phyloP scores from a whole-genome alignment of 2,888 invertebrate species.

The Coleophora flavipennella region DNA sequence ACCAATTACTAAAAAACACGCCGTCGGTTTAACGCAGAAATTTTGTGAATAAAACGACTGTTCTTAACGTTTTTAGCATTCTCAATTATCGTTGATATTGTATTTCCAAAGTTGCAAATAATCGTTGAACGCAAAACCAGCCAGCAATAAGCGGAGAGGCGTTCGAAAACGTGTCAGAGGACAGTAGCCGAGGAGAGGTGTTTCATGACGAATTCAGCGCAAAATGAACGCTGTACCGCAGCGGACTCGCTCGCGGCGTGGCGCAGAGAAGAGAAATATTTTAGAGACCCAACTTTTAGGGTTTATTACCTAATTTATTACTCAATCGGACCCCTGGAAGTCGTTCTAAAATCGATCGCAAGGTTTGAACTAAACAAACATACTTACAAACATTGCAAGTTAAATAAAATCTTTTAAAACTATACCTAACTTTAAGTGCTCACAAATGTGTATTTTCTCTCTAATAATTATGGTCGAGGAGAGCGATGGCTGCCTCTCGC shows the following conservation, averaged over 20 bases:
- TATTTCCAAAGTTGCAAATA: background rate
- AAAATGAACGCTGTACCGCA: conserved; percentile 24
- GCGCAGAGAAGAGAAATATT: conserved; percentile 8
- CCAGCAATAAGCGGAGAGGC: background rate
- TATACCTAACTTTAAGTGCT: no score
- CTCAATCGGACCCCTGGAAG: no score
- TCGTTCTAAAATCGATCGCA: no score
- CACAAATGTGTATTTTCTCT: no score
- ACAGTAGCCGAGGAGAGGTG: conserved; percentile 16
- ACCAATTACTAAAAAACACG: background rate
- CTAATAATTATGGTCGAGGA: no score
- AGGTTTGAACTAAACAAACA: no score
- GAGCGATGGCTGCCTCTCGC: no score
- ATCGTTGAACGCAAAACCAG: background rate
- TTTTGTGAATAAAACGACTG: conserved; percentile 5
- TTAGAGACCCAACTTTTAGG: conserved; percentile 4
- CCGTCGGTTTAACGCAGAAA: background rate
- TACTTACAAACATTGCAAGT: no score
- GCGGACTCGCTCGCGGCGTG: conserved; percentile 18
- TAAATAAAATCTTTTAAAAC: no score
- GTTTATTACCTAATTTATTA: conserved; percentile 2
- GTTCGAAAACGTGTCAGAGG: conserved; percentile 7
- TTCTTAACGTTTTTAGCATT: no score
- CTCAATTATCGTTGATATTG: conserved; percentile 1
- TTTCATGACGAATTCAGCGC: conserved; percentile 23